phyloP scores from a whole-genome alignment of 2,113 vertebrate genomes.

The Pardalotus punctatus region DNA sequence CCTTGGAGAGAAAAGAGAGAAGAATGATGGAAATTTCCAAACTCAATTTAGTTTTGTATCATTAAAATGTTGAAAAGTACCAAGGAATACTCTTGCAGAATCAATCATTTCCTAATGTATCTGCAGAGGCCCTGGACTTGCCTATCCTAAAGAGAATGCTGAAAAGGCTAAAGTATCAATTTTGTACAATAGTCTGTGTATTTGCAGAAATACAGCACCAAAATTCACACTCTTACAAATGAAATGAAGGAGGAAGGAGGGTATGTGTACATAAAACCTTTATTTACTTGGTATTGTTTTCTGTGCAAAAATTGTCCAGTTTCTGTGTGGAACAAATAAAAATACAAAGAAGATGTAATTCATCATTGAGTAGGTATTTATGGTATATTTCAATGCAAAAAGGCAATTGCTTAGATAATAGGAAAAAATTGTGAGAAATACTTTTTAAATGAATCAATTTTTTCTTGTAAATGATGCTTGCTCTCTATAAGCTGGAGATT shows the following conservation, averaged over 20 bases:
- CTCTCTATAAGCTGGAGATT: neutral
- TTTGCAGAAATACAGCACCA: neutral
- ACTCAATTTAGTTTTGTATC: conserved; percentile 10
- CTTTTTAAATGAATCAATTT: neutral
- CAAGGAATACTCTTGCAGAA: conserved; percentile 7
- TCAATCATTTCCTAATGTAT: conserved; percentile 39
- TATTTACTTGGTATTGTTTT: neutral
- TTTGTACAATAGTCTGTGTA: neutral
- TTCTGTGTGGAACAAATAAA: neutral
- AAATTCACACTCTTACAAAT: neutral
- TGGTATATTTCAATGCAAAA: neutral
- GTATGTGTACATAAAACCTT: neutral
- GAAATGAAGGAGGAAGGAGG: neutral
- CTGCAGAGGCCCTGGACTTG: neutral
- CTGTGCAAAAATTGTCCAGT: neutral
- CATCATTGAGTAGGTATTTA: neutral
- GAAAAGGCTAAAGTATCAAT: conserved; percentile 16
- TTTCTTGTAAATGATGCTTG: neutral
- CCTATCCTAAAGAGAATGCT: neutral
- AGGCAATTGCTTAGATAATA: neutral
- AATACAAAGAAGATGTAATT: neutral
- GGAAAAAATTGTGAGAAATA: neutral
- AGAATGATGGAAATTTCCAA: conserved; percentile 38
- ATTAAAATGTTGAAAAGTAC: conserved; percentile 10
- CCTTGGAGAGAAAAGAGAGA: neutral